phyloP scores from a whole-genome alignment of 2,888 invertebrate genomes.

The Mactromeris polynyma region DNA sequence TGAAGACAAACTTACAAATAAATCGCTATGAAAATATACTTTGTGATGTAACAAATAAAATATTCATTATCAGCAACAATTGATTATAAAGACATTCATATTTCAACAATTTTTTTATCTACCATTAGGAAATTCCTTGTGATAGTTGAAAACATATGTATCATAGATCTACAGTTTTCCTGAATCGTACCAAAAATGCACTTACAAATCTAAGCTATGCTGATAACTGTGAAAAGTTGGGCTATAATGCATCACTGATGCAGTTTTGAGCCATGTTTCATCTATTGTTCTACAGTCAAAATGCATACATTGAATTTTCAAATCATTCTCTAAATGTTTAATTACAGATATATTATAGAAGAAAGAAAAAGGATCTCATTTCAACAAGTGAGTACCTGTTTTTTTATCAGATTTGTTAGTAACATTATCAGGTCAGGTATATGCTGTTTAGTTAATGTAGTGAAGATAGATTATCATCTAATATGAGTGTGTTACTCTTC shows the following conservation, averaged over 20 bases:
- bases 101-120: neutral
- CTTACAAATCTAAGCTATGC: neutral
- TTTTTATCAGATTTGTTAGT: neutral
- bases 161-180: neutral
- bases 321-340: neutral
- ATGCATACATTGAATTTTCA: neutral
- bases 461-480: neutral
- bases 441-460: neutral
- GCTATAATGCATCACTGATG: neutral
- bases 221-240: neutral
- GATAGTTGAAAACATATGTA: neutral
- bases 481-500: neutral
- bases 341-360: no score
- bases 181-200: neutral
- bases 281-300: neutral
- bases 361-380: no score
- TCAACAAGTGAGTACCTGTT: no score
- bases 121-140: neutral
- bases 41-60: conserved; percentile 34
- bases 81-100: neutral
- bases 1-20: conserved; percentile 15
- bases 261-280: neutral
- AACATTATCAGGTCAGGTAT: neutral
- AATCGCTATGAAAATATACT: conserved; percentile 32
- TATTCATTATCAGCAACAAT: conserved; percentile 10